phyloP scores from a whole-genome alignment of 2,888 invertebrate genomes.

The Ommatoiulus sabulosus region DNA sequence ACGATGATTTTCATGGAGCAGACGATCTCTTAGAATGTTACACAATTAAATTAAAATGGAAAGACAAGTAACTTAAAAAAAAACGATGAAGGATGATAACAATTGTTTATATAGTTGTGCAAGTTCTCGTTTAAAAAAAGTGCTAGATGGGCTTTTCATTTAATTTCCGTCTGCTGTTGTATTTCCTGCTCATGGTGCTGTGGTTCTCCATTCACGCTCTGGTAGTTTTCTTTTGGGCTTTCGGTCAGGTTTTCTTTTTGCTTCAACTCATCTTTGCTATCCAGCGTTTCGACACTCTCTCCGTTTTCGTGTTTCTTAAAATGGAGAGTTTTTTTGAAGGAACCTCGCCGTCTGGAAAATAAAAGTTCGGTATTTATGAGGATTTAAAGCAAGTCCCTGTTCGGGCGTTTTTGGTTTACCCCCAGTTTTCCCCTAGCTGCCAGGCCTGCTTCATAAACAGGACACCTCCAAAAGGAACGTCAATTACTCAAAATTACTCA shows the following conservation, averaged over 20 bases:
- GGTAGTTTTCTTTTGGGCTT: constrained; percentile 29
- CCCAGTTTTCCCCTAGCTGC: too few relatives aligned
- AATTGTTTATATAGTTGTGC: neutral
- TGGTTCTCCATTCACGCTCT: constrained; percentile 37
- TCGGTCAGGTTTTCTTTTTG: neutral
- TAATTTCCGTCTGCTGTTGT: neutral
- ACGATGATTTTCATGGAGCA: too few relatives aligned
- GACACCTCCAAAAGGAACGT: neutral
- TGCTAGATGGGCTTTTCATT: neutral
- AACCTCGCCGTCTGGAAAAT: neutral
- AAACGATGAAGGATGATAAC: constrained; percentile 1
- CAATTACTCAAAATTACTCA: neutral
- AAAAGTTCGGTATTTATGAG: neutral
- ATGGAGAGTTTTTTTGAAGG: constrained; percentile 51
- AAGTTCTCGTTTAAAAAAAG: neutral
- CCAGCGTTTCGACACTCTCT: constrained; percentile 56
- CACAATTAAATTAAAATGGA: neutral
- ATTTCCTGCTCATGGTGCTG: neutral
- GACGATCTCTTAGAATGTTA: too few relatives aligned
- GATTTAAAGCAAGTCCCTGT: too few relatives aligned
- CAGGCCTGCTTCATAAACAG: too few relatives aligned
- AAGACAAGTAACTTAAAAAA: neutral
- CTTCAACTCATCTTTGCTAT: constrained; percentile 41
- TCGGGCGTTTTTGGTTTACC: too few relatives aligned
- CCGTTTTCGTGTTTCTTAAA: constrained; percentile 50